phyloP scores from a whole-genome alignment of 30 jellyfish, hydroid and myxozoan genomes.

The Hydractinia symbiolongicarpus region DNA sequence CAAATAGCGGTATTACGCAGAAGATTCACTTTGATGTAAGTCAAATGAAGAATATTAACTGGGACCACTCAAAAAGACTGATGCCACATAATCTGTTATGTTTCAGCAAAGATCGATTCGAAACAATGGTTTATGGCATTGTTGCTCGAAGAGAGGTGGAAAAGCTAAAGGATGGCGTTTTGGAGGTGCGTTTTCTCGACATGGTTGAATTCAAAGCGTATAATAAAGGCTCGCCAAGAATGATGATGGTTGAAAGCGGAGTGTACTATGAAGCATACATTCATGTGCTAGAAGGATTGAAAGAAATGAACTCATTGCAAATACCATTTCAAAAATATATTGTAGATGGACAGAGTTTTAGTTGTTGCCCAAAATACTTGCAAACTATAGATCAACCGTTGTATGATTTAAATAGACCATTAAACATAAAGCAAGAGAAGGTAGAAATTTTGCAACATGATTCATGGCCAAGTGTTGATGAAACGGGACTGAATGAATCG shows the following conservation, averaged over 20 bases:
- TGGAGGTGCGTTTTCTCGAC: constrained; percentile 32
- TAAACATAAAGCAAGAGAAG: neutral
- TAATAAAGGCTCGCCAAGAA: neutral
- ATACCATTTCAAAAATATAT: constrained; percentile 35
- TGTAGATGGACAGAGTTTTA: constrained; percentile 12
- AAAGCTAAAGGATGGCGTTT: constrained; percentile 19
- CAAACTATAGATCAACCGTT: neutral
- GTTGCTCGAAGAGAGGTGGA: constrained; percentile 38
- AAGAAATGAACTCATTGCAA: neutral
- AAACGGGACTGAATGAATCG: neutral
- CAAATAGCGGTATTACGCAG: constrained; percentile 30
- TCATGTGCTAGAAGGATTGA: constrained; percentile 42
- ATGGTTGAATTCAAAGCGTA: neutral
- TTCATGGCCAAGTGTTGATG: neutral
- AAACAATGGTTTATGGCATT: constrained; percentile 33
- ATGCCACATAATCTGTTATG: constrained; percentile 39
- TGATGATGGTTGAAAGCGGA: constrained; percentile 49
- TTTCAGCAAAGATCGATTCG: constrained; percentile 32
- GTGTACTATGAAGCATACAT: constrained; percentile 48
- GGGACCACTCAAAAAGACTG: constrained; percentile 49
- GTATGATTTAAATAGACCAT: neutral
- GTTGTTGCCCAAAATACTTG: constrained; percentile 24
- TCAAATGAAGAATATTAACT: constrained; percentile 3
- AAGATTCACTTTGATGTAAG: constrained; percentile 22
- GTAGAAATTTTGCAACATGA: neutral